Evolutionary conservation across 2,113 vertebrate genomes (phyloP).

Genomic region (Gracilinanus agilis): DNA sequence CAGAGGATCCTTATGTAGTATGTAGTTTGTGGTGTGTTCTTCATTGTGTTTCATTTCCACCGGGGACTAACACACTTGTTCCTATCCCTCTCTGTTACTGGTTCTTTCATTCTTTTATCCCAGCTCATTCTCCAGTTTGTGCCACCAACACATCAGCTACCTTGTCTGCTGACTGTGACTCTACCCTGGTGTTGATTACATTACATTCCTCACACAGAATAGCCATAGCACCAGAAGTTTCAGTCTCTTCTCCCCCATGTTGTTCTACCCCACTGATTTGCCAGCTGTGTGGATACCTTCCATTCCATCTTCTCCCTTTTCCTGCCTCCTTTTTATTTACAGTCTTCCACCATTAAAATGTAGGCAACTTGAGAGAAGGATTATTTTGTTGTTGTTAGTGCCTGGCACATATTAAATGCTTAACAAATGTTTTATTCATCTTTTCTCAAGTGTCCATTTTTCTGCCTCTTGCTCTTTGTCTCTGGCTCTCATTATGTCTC

Average conservation of each 20-base stretch:
- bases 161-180: background rate
- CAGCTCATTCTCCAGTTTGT: background rate
- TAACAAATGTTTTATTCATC: no score
- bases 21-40: background rate
- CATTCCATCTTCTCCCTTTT: background rate
- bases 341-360: background rate
- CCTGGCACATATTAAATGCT: no score
- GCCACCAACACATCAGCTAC: background rate
- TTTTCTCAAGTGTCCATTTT: no score
- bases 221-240: background rate
- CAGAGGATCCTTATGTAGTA: background rate
- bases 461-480: no score
- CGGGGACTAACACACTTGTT: background rate
- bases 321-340: background rate
- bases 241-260: background rate
- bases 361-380: no score
- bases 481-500: no score
- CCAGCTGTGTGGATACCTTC: background rate
- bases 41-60: no score
- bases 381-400: no score
- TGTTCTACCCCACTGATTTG: background rate
- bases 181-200: background rate
- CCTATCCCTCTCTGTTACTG: background rate
- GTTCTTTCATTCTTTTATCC: background rate
- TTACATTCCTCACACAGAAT: background rate